Percentiles rank a stretch among this genome's conserved stretches.
Conservation (phyloP, 2,797 vertebrate genomes). For the Fringilla coelebs region DNA sequence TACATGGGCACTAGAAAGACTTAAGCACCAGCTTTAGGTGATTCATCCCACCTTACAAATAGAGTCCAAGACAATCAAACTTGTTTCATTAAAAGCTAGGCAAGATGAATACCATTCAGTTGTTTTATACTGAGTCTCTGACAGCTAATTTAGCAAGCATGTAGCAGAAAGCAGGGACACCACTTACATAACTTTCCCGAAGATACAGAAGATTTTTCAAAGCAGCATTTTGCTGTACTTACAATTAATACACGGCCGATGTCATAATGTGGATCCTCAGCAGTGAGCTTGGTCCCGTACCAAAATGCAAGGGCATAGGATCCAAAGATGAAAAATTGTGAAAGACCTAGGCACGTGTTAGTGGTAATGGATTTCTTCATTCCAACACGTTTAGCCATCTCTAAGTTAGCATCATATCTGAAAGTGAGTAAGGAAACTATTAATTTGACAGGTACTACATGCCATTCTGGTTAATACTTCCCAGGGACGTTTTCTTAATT, state of each 20-base stretch:
- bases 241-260: conserved; percentile 77
- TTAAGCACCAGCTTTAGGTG: background rate
- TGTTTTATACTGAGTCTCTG: background rate
- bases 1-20: background rate
- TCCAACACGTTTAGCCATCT: conserved; percentile 69
- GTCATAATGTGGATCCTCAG: conserved; percentile 72
- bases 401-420: conserved; percentile 76
- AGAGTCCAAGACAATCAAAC: background rate
- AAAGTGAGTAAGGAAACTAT: background rate
- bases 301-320: conserved; percentile 79
- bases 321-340: conserved; percentile 75
- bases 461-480: background rate
- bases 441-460: background rate
- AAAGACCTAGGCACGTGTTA: conserved; percentile 71
- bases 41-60: background rate
- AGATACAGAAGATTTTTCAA: background rate
- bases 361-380: conserved; percentile 76
- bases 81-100: background rate
- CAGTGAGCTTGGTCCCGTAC: conserved; percentile 80
- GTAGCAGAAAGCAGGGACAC: background rate
- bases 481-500: background rate
- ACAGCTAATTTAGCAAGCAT: background rate
- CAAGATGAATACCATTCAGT: background rate
- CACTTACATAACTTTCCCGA: background rate
- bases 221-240: conserved; percentile 39